Conservation (phyloP, 2,888 invertebrate species). For the Spatulosminthurus flaviceps region DNA sequence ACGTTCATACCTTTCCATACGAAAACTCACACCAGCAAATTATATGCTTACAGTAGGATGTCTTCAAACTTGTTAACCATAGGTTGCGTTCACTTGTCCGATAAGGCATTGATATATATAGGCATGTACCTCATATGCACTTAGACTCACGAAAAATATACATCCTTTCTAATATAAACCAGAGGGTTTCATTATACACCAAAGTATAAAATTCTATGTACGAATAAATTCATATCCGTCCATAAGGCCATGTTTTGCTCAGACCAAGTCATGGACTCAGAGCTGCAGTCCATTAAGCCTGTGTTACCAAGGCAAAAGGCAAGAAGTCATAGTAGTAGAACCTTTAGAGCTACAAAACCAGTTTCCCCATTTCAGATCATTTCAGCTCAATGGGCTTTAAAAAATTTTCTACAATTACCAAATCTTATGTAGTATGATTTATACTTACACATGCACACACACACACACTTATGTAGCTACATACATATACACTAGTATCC, state of each 20-base stretch:
- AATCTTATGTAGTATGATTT: neutral
- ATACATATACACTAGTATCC: neutral
- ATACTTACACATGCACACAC: neutral
- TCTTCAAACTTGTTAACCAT: too few relatives aligned
- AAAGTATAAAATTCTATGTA: neutral
- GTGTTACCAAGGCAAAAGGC: conserved; percentile 22
- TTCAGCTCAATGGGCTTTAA: conserved; percentile 31
- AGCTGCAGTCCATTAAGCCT: neutral
- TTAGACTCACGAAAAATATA: too few relatives aligned
- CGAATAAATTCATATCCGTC: neutral
- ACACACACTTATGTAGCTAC: neutral
- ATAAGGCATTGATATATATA: too few relatives aligned
- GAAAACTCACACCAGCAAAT: too few relatives aligned
- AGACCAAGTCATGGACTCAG: neutral
- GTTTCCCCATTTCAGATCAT: conserved; percentile 30
- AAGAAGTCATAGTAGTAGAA: too few relatives aligned
- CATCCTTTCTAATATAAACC: too few relatives aligned
- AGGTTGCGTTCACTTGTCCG: too few relatives aligned
- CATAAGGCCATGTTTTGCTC: neutral
- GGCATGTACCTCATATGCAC: too few relatives aligned
- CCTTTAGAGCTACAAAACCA: conserved; percentile 24
- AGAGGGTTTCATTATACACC: too few relatives aligned
- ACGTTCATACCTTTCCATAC: too few relatives aligned
- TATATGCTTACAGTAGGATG: too few relatives aligned
- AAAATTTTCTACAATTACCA: conserved; percentile 6